Evolutionary conservation across 2,797 vertebrate species (phyloP).

Genomic region (Syndactyla subalaris): DNA sequence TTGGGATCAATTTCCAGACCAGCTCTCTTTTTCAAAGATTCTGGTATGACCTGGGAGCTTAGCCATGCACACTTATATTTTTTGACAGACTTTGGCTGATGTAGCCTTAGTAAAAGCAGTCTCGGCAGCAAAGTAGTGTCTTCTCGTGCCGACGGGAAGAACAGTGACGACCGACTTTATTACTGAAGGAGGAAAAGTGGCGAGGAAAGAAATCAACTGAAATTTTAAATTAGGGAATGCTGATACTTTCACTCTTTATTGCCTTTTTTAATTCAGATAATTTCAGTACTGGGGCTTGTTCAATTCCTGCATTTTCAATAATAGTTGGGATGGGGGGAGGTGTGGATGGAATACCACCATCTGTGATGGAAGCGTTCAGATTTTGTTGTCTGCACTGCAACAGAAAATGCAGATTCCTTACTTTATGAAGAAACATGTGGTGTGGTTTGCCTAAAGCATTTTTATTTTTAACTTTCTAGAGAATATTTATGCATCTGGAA

Average conservation of each 20-base stretch:
- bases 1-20: slow-evolving; percentile 46
- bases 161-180: not conserved
- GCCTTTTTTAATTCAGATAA: not conserved
- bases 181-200: not conserved
- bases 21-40: slow-evolving; percentile 4
- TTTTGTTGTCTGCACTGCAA: slow-evolving; percentile 20
- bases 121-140: not conserved
- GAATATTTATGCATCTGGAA: slow-evolving; percentile 39
- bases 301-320: not conserved
- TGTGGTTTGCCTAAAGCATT: slow-evolving; percentile 7
- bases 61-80: not conserved
- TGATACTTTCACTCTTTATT: not conserved
- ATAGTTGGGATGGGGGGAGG: not conserved
- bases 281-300: not conserved
- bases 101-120: not conserved
- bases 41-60: slow-evolving; percentile 18
- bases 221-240: not conserved
- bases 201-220: not conserved
- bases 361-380: slow-evolving; percentile 1
- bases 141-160: fast-evolving
- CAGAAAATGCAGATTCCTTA: slow-evolving; percentile 31
- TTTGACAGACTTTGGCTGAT: not conserved
- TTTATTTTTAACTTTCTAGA: slow-evolving; percentile 61
- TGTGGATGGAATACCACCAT: not conserved
- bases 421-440: slow-evolving; percentile 43